Base-by-base conservation (phyloP, 2,113 vertebrate species). In the Pterocles gutturalis region DNA sequence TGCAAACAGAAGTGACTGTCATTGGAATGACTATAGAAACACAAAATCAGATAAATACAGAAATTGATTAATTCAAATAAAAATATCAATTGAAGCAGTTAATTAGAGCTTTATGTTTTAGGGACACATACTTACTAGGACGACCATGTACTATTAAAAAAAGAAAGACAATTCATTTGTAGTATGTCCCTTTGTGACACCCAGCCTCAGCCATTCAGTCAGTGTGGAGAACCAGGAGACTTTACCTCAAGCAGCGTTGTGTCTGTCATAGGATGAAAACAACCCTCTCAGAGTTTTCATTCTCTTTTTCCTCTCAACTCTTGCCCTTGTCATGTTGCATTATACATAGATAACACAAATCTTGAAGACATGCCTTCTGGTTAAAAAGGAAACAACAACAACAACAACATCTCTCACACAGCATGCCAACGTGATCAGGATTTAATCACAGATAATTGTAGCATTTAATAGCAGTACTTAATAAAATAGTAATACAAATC, bases 311-410 rank as follows among this genome's bases (percentile, higher is more conserved):
- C n/a, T 88, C 88, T 96, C 71, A 82, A 96, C 67, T 92, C 69
- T 79, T 95, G 79, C 90, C 94, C 83, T 96, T 97, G 96, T 97
- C 94, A 92, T 80, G 72, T 90, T 96, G 34, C 84, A 94, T 96
- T 98, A 97, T 83, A 92, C 61, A 78, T 51, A 93, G 87, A 95
- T 91, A 96, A 97, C 62, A 91, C 61, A 90, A 94, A 96, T 94
- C 66, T 82, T 94, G 71, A 95, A 95, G 70, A 61, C 57, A 36
- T 97, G 55, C 70, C 85, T 83, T 88, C 95, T 96, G 78, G 90
- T 96, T 81, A 95, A 84, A 96, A 69, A 77, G 34, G 76, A 92
- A 89, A 84, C 70, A 82, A 84, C 64, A 89, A 78, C 55, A 97
- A 83, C 80, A 96, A 93, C 36, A 87, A 49, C 60, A 85, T 85